Evolutionary conservation across 2,888 invertebrate genomes (phyloP).

Genomic region (Criorhina ranunculi): DNA sequence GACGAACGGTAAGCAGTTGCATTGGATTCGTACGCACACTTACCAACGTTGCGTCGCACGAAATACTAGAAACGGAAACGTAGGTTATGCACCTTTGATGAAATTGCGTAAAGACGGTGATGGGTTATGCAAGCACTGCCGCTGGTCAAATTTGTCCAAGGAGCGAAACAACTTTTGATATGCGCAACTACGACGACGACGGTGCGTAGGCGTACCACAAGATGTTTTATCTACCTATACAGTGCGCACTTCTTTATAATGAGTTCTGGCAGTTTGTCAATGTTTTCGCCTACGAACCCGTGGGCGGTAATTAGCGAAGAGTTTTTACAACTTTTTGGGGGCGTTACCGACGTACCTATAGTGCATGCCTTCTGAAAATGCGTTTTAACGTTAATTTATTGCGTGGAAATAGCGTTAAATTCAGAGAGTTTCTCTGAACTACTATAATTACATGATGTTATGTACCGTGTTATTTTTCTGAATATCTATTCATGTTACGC

Average conservation of each 20-base stretch:
- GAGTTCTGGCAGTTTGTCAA: constrained; percentile 73
- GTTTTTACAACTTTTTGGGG: constrained; percentile 54
- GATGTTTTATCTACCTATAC: constrained; percentile 39
- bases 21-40: constrained; percentile 22
- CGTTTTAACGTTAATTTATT: constrained; percentile 66
- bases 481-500: neutral
- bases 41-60: neutral
- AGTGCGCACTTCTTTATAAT: constrained; percentile 45
- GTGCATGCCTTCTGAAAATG: constrained; percentile 67
- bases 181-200: constrained; percentile 28
- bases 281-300: constrained; percentile 55
- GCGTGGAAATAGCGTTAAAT: constrained; percentile 42
- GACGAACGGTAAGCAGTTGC: constrained; percentile 29
- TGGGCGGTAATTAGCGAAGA: constrained; percentile 64
- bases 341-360: constrained; percentile 60
- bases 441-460: neutral
- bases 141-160: constrained; percentile 64
- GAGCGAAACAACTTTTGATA: constrained; percentile 59
- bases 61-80: constrained; percentile 27
- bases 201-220: constrained; percentile 70
- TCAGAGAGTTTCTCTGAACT: constrained; percentile 1
- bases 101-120: constrained; percentile 61
- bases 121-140: constrained; percentile 60
- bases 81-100: constrained; percentile 45
- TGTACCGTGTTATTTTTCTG: neutral